Base-by-base conservation (phyloP, 2,113 vertebrate genomes). In the Beaufortia kweichowensis region DNA sequence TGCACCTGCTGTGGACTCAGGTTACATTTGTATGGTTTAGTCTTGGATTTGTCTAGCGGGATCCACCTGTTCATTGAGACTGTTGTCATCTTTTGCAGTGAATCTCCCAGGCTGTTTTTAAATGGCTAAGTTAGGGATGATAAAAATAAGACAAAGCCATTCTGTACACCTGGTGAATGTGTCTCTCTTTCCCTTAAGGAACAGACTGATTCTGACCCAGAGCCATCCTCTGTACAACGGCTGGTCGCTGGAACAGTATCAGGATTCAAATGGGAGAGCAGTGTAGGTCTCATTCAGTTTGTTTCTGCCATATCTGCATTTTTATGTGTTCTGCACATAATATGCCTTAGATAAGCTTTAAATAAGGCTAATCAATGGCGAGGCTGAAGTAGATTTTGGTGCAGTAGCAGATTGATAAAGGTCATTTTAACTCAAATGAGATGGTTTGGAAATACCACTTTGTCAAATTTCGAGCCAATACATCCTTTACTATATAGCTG, bases 251-350 rank as follows among this genome's bases (percentile, higher is more conserved):
- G 94, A 91, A 93, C 95, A 41, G 93, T 93, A 85, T 93, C 95
- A 77, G 93, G 93, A 68, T 97, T 98, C 93, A 97, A 97, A 87
- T 98, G 97, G 96, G 95, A 96, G 60, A 95, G 93, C 12, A 94
- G 94, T 8, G 95, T 94, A 84, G 95, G 93, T 43, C 88, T 89
- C 81, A 64, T 69, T 78, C 82, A 60, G 72, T 80, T 80, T 79
- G 73, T 75, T 81, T 86, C 84, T 88, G 86, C 83, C 82, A 85
- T 85, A 82, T 70, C 80, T 84, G 86, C 85, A 78, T 86, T 50
- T 81, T 77, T 79, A 76, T 85, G 81, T 82, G 73, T 24, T 78
- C 59, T 82, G 80, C 61, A 86, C 76, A 71, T 71, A 67, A 64
- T 39, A 55, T 69, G 48, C 53, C 53, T 26, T 69, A n/a, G n/a